These are phyloP conservation scores for Coregonus sp. DNA, from an alignment of 2,797 vertebrate genomes.

Conservation along the genomic window DNA sequence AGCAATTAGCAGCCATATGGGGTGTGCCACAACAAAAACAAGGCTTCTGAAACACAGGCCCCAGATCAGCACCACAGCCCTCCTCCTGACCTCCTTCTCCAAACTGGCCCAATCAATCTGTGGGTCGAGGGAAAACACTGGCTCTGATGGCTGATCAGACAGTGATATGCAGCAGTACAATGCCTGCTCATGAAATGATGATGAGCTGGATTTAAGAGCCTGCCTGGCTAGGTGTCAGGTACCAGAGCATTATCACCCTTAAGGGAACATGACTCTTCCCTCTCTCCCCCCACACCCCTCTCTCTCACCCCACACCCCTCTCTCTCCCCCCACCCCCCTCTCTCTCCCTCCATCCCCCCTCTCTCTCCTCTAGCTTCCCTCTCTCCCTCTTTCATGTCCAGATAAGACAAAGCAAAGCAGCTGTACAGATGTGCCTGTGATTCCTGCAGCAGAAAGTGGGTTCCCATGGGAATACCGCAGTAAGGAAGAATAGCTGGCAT, in stretches of 20 bases:
- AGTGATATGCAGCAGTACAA: slow-evolving; percentile 36
- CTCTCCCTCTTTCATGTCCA: slow-evolving; percentile 50
- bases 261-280: slow-evolving; percentile 31
- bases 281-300: not conserved
- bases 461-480: slow-evolving; percentile 70
- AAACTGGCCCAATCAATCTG: slow-evolving; percentile 27
- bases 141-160: slow-evolving; percentile 27
- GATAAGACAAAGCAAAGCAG: slow-evolving; percentile 69
- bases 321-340: too few species aligned
- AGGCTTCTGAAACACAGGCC: not conserved
- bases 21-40: not conserved
- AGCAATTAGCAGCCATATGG: too few species aligned
- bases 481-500: slow-evolving; percentile 73
- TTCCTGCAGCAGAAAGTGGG: slow-evolving; percentile 64
- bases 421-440: slow-evolving; percentile 70
- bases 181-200: slow-evolving; percentile 58
- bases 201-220: slow-evolving; percentile 56
- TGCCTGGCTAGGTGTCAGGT: slow-evolving; percentile 54
- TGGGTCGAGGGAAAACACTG: slow-evolving; percentile 5
- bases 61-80: slow-evolving; percentile 16
- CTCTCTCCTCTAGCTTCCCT: slow-evolving; percentile 30
- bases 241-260: slow-evolving; percentile 48
- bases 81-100: slow-evolving; percentile 42
- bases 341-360: slow-evolving; percentile 16
- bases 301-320: not conserved